These are phyloP conservation scores for Drosophila auraria DNA, from an alignment of 1,140 invertebrate species.

Conservation along the genomic window DNA sequence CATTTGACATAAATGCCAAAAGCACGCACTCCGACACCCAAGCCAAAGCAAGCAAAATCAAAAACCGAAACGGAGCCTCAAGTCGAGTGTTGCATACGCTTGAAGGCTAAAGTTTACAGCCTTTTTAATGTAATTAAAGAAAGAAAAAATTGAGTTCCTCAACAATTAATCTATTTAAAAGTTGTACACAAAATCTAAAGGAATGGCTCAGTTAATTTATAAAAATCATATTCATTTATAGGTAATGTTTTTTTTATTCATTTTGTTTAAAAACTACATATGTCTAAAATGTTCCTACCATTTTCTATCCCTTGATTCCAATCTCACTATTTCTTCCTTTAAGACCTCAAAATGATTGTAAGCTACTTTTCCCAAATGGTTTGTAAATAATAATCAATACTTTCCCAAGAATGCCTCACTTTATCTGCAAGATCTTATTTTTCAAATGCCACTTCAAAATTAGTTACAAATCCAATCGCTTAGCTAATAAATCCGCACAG, in stretches of 20 bases:
- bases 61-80: background rate
- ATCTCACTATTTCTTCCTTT: background rate
- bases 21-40: constrained; percentile 62
- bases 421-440: background rate
- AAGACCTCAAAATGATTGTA: background rate
- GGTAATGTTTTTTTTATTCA: too few relatives aligned
- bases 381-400: background rate
- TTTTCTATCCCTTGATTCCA: too few relatives aligned
- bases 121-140: background rate
- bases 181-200: background rate
- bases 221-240: too few relatives aligned
- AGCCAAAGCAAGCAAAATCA: constrained; percentile 24
- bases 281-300: background rate
- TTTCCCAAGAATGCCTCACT: background rate
- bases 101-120: background rate
- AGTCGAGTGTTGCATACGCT: constrained; percentile 8
- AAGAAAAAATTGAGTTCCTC: too few relatives aligned
- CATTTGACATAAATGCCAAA: constrained; percentile 80
- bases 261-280: too few relatives aligned
- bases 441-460: background rate
- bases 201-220: too few relatives aligned
- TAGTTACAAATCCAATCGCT: constrained; percentile 32
- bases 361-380: too few relatives aligned
- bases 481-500: constrained; percentile 39
- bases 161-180: background rate